A percentile compares a stretch with the other conserved stretches of the same genome.
Conservation (phyloP, 2,797 vertebrate species). For the Fratercula arctica region DNA sequence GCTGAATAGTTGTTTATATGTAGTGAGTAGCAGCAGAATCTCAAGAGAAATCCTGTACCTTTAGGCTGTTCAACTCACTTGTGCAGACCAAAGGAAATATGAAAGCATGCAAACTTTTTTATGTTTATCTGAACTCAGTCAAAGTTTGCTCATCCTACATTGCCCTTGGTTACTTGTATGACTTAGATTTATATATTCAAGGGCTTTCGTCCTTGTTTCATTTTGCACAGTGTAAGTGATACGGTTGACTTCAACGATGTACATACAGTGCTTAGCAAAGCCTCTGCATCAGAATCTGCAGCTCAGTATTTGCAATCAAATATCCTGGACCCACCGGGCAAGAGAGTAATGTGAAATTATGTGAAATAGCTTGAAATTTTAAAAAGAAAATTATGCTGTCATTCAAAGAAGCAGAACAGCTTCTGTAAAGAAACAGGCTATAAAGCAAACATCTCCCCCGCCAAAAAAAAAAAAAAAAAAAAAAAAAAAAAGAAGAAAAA, state of each 20-base stretch:
- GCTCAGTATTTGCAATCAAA: not conserved
- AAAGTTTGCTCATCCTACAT: conserved; percentile 26
- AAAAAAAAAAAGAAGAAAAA: not conserved
- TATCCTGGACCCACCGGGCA: not conserved
- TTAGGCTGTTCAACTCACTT: conserved; percentile 24
- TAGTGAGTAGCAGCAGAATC: conserved; percentile 10
- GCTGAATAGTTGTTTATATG: conserved; percentile 27
- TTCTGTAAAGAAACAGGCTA: not conserved
- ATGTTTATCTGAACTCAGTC: conserved; percentile 2
- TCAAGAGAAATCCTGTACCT: conserved; percentile 30
- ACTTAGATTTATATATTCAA: conserved; percentile 12
- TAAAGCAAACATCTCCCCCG: not conserved
- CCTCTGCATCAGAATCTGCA: not conserved
- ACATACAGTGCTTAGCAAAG: not conserved
- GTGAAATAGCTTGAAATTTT: not conserved
- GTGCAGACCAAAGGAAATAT: conserved; percentile 39
- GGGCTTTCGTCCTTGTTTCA: not conserved
- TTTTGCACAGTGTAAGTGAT: not conserved
- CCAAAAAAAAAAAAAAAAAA: not conserved
- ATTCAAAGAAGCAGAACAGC: not conserved
- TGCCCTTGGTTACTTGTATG: conserved; percentile 34
- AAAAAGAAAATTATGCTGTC: not conserved
- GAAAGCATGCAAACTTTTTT: conserved; percentile 18
- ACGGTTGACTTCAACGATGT: not conserved
- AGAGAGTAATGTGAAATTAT: not conserved